Evolutionary conservation across 2,113 vertebrate genomes (phyloP), one percentile per base, ranked within the genome.

Genomic region (Propithecus coquereli): DNA sequence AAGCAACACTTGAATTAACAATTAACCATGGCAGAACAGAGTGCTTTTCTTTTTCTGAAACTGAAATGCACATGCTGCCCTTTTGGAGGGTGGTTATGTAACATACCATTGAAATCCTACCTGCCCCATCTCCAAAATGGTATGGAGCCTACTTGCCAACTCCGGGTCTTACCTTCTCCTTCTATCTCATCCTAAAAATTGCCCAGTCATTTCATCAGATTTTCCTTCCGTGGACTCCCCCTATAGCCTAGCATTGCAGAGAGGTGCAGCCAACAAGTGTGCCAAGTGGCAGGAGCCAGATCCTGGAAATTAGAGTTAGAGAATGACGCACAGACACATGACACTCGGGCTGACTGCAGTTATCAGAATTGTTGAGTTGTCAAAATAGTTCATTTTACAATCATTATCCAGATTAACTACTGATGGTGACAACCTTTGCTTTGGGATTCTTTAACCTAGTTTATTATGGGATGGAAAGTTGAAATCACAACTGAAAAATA

Each of bases 1-100:
- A 90, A 77, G 81, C 50, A 90, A 37, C 23, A 71, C 74, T 96
- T 96, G 74, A 93, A 80, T 96, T 87, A 96, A 92, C 57, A 79
- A 94, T 61, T 81, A 81, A n/a, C 65, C 40, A 54, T 5, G 37
- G n/a, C 32, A 97, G 88, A 76, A 47, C 30, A n/a, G n/a, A 73
- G n/a, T 54, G 71, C 54, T 54, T 87, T 92, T 43, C 47, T 93
- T 88, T 80, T 73, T 40, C 87, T 85, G 71, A 76, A 93, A 70
- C 81, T 74, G 86, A 96, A 50, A 88, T n/a, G 66, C 50, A 86
- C 82, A 70, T 14, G 37, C 54, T 79, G 85, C 84, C 52, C 93
- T 43, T 77, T 82, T 57, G 9, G 43, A 74, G 54, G 32, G 34
- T 45, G 66, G 43, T 94, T 96, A 40, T 40, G 11, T 74, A 94